Conservation (phyloP, 2,797 vertebrate species). For the Pantherophis vulpinus region DNA sequence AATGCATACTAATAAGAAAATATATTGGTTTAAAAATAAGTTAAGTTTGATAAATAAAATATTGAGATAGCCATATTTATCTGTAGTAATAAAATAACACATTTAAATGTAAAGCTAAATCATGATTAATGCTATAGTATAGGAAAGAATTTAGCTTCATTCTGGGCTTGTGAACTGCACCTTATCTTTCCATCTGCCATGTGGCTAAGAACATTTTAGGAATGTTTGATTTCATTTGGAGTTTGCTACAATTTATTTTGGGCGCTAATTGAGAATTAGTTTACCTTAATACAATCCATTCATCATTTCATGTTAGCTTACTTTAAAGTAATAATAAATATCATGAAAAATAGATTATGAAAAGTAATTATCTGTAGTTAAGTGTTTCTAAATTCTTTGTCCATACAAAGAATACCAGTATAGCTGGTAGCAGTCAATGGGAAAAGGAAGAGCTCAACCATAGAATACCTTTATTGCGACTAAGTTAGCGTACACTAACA, state of each 20-base stretch:
- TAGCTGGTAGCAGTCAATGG: background rate
- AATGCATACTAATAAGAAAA: background rate
- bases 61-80: background rate
- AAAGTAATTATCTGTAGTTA: background rate
- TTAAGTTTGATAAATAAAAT: background rate
- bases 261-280: background rate
- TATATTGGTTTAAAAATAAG: background rate
- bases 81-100: background rate
- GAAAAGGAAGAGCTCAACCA: background rate
- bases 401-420: background rate
- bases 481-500: background rate
- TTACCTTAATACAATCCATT: background rate
- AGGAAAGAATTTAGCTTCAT: background rate
- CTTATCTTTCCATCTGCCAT: background rate
- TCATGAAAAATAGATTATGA: background rate
- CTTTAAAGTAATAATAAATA: background rate
- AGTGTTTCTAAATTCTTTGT: background rate
- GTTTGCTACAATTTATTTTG: background rate
- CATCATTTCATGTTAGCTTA: background rate
- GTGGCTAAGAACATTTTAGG: background rate
- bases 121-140: background rate
- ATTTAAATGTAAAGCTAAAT: background rate
- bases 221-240: background rate
- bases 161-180: background rate
- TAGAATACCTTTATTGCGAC: background rate